A percentile compares a stretch with the other conserved stretches of the same genome.
Evolutionary conservation across 2,797 vertebrate genomes (phyloP).

Genomic region (Phrynocephalus vlangalii): DNA sequence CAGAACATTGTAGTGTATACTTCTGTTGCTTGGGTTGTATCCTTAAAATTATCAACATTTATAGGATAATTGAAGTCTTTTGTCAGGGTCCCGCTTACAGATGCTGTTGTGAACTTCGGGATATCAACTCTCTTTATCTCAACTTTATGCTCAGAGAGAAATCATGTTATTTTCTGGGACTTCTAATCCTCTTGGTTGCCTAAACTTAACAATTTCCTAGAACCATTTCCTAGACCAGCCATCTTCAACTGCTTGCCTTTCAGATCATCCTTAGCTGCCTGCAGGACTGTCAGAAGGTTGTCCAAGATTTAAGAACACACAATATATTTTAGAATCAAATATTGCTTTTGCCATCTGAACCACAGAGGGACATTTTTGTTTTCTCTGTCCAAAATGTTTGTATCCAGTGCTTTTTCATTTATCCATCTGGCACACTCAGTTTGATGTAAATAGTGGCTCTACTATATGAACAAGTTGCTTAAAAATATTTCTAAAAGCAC

Average conservation of each 20-base stretch:
- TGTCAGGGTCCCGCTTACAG: neutral
- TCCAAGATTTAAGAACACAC: no score
- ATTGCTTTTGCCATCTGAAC: no score
- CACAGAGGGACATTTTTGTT: neutral
- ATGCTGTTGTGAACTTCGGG: neutral
- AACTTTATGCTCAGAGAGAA: neutral
- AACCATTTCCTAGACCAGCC: neutral
- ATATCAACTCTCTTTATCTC: neutral
- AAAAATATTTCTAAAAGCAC: neutral
- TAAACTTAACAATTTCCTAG: neutral
- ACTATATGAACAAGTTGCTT: neutral
- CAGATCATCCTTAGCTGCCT: no score
- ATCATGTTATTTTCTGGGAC: neutral
- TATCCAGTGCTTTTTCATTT: neutral
- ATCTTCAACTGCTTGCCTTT: no score
- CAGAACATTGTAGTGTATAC: neutral
- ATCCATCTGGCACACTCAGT: neutral
- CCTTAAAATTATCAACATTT: neutral
- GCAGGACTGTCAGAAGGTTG: no score
- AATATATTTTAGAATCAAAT: no score
- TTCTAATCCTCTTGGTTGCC: neutral
- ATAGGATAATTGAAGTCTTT: neutral
- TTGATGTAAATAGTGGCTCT: neutral
- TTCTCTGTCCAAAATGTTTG: neutral
- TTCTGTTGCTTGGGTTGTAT: neutral